phyloP scores from a whole-genome alignment of 2,888 invertebrate genomes.

The Tortrix viridana region DNA sequence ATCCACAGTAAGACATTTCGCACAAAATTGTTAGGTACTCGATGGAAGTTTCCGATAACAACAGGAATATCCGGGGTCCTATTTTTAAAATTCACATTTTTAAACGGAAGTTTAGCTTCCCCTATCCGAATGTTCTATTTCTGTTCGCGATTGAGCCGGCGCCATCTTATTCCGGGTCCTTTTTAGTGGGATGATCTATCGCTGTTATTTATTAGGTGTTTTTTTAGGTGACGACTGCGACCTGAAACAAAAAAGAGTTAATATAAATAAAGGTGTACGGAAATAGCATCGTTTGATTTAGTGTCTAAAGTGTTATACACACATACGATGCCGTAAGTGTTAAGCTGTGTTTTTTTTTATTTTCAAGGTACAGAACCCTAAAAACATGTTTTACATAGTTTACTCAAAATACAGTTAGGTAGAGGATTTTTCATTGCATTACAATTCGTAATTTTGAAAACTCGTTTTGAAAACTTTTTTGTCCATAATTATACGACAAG shows the following conservation, averaged over 20 bases:
- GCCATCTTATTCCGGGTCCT: conserved; percentile 66
- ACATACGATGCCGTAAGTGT: too few relatives aligned
- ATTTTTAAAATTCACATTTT: conserved; percentile 70
- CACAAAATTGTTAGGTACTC: conserved; percentile 44
- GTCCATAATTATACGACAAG: background rate
- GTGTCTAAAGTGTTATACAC: background rate
- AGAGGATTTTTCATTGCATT: too few relatives aligned
- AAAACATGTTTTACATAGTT: too few relatives aligned
- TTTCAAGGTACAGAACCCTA: too few relatives aligned
- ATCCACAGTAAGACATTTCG: conserved; percentile 61
- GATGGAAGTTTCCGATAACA: conserved; percentile 49
- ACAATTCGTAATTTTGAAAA: too few relatives aligned
- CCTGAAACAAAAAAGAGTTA: conserved; percentile 64
- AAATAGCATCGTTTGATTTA: conserved; percentile 9
- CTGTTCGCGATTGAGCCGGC: conserved; percentile 51
- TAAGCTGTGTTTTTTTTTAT: too few relatives aligned
- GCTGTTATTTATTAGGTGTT: conserved; percentile 39
- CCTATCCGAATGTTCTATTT: conserved; percentile 60
- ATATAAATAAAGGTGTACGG: conserved; percentile 25
- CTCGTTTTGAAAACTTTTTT: too few relatives aligned
- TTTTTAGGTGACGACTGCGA: conserved; percentile 44
- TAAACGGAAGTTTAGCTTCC: conserved; percentile 65
- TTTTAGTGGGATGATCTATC: conserved; percentile 56
- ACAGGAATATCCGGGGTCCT: conserved; percentile 63
- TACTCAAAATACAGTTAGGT: too few relatives aligned